Percentiles rank a stretch among this genome's conserved stretches.
These are phyloP conservation scores for Lithodes maja DNA, from an alignment of 2,888 invertebrate genomes.

Conservation along the genomic window DNA sequence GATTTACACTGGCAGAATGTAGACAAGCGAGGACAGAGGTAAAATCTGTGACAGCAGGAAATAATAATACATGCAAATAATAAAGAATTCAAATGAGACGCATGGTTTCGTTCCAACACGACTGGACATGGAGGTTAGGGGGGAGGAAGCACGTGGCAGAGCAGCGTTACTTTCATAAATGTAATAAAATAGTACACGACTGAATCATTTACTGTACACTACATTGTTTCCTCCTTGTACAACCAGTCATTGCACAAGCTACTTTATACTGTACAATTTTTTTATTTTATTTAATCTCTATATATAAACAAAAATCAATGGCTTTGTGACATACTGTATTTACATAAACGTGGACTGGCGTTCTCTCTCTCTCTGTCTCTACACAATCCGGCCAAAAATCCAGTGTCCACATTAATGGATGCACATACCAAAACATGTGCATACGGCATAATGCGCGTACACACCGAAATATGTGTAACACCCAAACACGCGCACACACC, in stretches of 20 bases:
- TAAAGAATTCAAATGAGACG: no score
- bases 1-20: neutral
- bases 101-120: no score
- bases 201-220: conserved; percentile 56
- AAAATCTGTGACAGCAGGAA: neutral
- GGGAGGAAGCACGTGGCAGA: neutral
- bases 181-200: conserved; percentile 44
- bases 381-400: no score
- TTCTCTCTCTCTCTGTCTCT: no score
- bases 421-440: no score
- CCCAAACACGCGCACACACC: no score
- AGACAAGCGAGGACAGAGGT: neutral
- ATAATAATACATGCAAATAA: no score
- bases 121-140: neutral
- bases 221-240: conserved; percentile 40
- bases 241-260: conserved; percentile 52
- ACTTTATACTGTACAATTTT: conserved; percentile 42
- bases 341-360: no score
- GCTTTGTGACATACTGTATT: conserved; percentile 44
- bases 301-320: conserved; percentile 42
- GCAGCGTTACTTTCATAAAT: conserved; percentile 35
- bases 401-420: no score
- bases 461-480: no score
- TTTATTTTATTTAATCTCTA: conserved; percentile 6
- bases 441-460: no score